Percentiles rank a stretch among this genome's conserved stretches.
Conservation (phyloP, 1,140 invertebrate genomes). For the Cepaea nemoralis region DNA sequence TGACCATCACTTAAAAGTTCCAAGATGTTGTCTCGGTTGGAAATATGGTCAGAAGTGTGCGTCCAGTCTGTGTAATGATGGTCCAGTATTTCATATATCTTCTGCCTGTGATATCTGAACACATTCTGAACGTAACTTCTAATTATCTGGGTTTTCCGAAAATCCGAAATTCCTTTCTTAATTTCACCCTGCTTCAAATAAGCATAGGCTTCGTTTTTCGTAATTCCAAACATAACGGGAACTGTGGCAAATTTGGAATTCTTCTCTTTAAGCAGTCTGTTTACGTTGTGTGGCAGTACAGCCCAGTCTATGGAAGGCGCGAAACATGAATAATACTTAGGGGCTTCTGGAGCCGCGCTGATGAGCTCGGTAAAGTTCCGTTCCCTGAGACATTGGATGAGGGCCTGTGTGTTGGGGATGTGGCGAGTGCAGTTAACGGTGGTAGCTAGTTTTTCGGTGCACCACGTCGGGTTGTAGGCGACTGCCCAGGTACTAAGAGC, state of each 20-base stretch:
- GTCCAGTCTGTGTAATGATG: slow-evolving; percentile 85
- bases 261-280: slow-evolving; percentile 66
- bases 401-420: slow-evolving; percentile 71
- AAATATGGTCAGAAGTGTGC: slow-evolving; percentile 74
- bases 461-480: slow-evolving; percentile 87
- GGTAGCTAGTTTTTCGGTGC: slow-evolving; percentile 86
- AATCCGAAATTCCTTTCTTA: slow-evolving; percentile 92
- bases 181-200: slow-evolving; percentile 91
- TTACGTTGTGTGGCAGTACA: slow-evolving; percentile 55
- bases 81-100: slow-evolving; percentile 96
- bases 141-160: slow-evolving; percentile 89
- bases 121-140: slow-evolving; percentile 91
- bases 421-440: slow-evolving; percentile 86
- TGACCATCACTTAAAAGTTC: slow-evolving; percentile 90
- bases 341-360: slow-evolving; percentile 77
- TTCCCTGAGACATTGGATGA: slow-evolving; percentile 87
- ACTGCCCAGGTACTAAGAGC: slow-evolving; percentile 93
- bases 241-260: slow-evolving; percentile 67
- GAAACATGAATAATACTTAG: slow-evolving; percentile 77
- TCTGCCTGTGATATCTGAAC: slow-evolving; percentile 90
- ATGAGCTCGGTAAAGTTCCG: slow-evolving; percentile 84
- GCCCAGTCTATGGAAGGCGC: slow-evolving; percentile 78
- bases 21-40: slow-evolving; percentile 90
- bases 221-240: slow-evolving; percentile 94
- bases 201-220: slow-evolving; percentile 89